These are phyloP conservation scores for Ostrea denselamellosa DNA, from an alignment of 1,140 invertebrate species.

Conservation along the genomic window DNA sequence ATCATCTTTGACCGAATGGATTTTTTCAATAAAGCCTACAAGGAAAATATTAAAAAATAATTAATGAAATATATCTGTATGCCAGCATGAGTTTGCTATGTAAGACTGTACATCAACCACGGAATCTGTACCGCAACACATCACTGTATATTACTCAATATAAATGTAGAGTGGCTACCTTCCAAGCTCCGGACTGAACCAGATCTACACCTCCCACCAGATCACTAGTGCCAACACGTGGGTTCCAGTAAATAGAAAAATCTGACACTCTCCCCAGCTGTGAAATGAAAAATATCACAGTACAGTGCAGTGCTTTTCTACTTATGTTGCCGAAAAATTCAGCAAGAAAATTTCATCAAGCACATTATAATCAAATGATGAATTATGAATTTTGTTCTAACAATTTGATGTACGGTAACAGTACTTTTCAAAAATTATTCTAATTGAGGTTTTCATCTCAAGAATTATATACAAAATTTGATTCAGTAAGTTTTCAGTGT, in stretches of 20 bases:
- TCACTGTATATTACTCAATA: too few species aligned
- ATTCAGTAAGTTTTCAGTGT: too few species aligned
- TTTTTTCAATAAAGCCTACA: conserved; percentile 36
- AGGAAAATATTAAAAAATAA: neutral
- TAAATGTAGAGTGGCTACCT: conserved; percentile 65
- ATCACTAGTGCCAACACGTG: conserved; percentile 73
- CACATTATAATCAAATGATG: too few species aligned
- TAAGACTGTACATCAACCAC: too few species aligned
- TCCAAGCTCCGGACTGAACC: conserved; percentile 75
- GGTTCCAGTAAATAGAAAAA: conserved; percentile 88
- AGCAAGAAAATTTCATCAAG: too few species aligned
- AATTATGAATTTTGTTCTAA: too few species aligned
- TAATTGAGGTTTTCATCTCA: too few species aligned
- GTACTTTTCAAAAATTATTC: too few species aligned
- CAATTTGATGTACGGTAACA: too few species aligned
- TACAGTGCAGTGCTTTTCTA: neutral
- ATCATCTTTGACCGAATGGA: conserved; percentile 47
- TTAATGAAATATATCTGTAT: neutral
- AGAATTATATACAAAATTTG: too few species aligned
- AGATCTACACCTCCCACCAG: conserved; percentile 53
- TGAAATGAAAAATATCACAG: neutral
- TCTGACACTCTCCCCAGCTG: conserved; percentile 87
- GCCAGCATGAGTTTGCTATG: too few species aligned
- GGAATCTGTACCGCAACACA: too few species aligned
- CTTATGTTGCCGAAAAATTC: neutral